phyloP scores from a whole-genome alignment of 2,888 invertebrate genomes.

The Andrena dorsata region DNA sequence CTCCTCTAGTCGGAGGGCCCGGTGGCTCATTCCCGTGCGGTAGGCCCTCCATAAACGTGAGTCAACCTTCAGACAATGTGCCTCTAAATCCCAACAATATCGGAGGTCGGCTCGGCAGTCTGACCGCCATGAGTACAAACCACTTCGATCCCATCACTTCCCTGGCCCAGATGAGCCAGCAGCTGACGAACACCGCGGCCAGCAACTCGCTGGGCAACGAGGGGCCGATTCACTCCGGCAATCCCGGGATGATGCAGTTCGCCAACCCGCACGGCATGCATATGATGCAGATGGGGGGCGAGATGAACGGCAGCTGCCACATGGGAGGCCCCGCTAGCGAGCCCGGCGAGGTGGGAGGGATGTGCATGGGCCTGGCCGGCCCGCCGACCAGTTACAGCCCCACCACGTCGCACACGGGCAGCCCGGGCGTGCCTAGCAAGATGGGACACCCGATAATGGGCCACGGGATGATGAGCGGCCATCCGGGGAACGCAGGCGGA shows the following conservation, averaged over 20 bases:
- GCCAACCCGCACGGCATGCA: slow-evolving; percentile 85
- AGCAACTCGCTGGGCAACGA: slow-evolving; percentile 87
- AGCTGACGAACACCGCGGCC: slow-evolving; percentile 92
- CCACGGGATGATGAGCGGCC: slow-evolving; percentile 81
- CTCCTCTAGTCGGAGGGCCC: slow-evolving; percentile 77
- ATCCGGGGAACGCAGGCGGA: slow-evolving; percentile 85
- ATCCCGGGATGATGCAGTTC: slow-evolving; percentile 87
- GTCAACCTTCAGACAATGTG: slow-evolving; percentile 87
- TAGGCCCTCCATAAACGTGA: slow-evolving; percentile 80
- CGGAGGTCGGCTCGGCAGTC: slow-evolving; percentile 82
- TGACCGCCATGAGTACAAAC: slow-evolving; percentile 85
- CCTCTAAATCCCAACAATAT: slow-evolving; percentile 89
- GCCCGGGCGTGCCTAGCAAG: slow-evolving; percentile 82
- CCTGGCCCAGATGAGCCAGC: slow-evolving; percentile 97
- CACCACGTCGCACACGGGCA: slow-evolving; percentile 81
- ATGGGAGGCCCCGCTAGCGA: slow-evolving; percentile 80
- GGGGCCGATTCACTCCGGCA: slow-evolving; percentile 82
- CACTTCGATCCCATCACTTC: slow-evolving; percentile 97
- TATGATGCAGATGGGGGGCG: slow-evolving; percentile 83
- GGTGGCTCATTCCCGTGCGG: slow-evolving; percentile 79
- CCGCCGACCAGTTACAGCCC: slow-evolving; percentile 82
- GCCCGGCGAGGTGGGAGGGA: slow-evolving; percentile 79
- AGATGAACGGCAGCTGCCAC: slow-evolving; percentile 84
- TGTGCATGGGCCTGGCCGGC: slow-evolving; percentile 83
- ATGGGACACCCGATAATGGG: slow-evolving; percentile 82